Conservation (phyloP, 2,888 invertebrate genomes). For the Caenorhabditis angaria region DNA sequence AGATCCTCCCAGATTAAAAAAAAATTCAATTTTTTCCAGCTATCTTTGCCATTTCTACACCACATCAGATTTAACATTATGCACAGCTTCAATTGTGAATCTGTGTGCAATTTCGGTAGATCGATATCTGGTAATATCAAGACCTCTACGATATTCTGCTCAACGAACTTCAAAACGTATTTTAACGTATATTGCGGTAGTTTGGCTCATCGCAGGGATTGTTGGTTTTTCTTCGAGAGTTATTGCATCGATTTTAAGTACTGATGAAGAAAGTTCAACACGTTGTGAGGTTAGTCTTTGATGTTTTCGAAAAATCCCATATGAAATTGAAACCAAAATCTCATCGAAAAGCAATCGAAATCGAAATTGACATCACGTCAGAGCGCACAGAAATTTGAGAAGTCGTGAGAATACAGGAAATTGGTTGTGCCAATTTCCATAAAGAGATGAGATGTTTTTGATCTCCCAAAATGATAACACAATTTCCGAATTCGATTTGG, state of each 20-base stretch:
- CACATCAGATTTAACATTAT: conserved; percentile 76
- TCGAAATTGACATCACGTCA: too few species aligned
- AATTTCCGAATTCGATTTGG: too few species aligned
- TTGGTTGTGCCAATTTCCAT: too few species aligned
- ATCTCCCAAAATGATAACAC: too few species aligned
- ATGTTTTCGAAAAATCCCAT: conserved; percentile 5
- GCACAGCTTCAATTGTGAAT: conserved; percentile 77
- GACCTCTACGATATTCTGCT: conserved; percentile 50
- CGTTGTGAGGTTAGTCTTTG: conserved; percentile 48
- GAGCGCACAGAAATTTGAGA: background rate
- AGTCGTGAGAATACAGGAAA: conserved; percentile 1
- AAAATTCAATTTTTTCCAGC: conserved; percentile 27
- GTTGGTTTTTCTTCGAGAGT: conserved; percentile 91
- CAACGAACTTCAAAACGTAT: conserved; percentile 86
- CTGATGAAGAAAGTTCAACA: conserved; percentile 33
- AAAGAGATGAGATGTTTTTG: too few species aligned
- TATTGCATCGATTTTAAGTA: conserved; percentile 75
- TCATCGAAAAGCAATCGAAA: too few species aligned
- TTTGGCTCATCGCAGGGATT: conserved; percentile 91
- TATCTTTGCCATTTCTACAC: conserved; percentile 75
- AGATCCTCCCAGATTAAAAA: too few species aligned
- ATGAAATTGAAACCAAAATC: background rate
- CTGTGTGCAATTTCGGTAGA: conserved; percentile 77
- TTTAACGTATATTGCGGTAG: conserved; percentile 83
- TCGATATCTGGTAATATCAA: conserved; percentile 59